These are phyloP conservation scores for Mylabris sibirica DNA, from an alignment of 2,888 invertebrate species.

Conservation along the genomic window DNA sequence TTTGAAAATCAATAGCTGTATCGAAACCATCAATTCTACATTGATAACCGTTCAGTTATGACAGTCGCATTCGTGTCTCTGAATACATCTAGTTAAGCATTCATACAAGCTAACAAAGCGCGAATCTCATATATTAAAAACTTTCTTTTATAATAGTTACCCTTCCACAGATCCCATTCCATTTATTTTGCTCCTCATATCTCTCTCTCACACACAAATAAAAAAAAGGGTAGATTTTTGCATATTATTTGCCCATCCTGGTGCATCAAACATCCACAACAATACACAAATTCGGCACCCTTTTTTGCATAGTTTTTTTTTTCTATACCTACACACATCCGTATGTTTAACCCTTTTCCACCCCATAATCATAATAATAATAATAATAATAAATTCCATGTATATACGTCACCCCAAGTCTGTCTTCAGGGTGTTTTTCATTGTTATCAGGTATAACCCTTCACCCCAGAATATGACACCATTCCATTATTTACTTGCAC, in stretches of 20 bases:
- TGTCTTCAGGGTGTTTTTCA: slow-evolving; percentile 62
- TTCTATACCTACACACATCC: neutral
- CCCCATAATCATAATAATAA: slow-evolving; percentile 56
- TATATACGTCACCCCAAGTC: slow-evolving; percentile 59
- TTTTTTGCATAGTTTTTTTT: slow-evolving; percentile 62
- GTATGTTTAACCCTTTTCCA: slow-evolving; percentile 57
- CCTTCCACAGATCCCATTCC: slow-evolving; percentile 42
- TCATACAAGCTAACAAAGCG: slow-evolving; percentile 59
- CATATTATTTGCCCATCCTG: slow-evolving; percentile 51
- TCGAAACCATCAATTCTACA: slow-evolving; percentile 60
- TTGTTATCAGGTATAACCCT: slow-evolving; percentile 59
- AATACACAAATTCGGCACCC: slow-evolving; percentile 53
- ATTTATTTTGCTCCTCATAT: slow-evolving; percentile 46
- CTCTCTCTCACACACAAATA: slow-evolving; percentile 41
- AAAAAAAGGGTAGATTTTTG: slow-evolving; percentile 50
- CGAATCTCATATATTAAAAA: slow-evolving; percentile 59
- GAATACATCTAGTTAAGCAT: slow-evolving; percentile 64
- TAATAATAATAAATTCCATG: slow-evolving; percentile 5
- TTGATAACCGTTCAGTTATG: slow-evolving; percentile 62
- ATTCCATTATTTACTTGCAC: slow-evolving; percentile 56
- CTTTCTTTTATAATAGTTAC: slow-evolving; percentile 33
- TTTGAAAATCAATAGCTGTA: slow-evolving; percentile 52
- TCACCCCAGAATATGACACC: slow-evolving; percentile 62
- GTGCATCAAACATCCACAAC: slow-evolving; percentile 56
- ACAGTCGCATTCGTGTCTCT: slow-evolving; percentile 61